Conservation (phyloP, 2,113 vertebrate species). For the Jacana jacana region DNA sequence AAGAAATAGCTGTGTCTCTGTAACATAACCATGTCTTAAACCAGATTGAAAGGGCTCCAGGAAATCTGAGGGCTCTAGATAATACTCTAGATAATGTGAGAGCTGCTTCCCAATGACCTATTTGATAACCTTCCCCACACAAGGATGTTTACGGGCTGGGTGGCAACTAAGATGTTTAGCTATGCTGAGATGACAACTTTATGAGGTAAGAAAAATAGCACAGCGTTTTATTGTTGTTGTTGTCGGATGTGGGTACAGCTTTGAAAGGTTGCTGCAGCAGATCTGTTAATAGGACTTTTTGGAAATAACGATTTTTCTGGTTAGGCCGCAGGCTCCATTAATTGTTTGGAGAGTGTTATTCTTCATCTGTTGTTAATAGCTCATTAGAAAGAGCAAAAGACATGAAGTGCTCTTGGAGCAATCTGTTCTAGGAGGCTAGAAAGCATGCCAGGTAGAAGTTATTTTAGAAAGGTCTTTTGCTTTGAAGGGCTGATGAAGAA, state of each 20-base stretch:
- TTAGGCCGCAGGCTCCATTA: neutral
- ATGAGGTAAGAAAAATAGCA: constrained; percentile 42
- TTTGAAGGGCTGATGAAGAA: neutral
- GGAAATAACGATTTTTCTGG: constrained; percentile 21
- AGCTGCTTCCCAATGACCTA: constrained; percentile 36
- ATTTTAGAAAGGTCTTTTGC: constrained; percentile 17
- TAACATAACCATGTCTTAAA: constrained; percentile 40
- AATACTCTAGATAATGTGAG: constrained; percentile 56
- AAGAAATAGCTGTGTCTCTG: constrained; percentile 38
- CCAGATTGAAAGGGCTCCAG: constrained; percentile 50
- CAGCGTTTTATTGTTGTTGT: constrained; percentile 18
- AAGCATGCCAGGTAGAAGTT: neutral
- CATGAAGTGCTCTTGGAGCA: neutral
- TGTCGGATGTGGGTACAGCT: neutral
- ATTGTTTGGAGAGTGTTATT: neutral
- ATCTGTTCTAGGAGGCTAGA: neutral
- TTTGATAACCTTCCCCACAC: constrained; percentile 44
- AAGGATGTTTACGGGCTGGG: constrained; percentile 36
- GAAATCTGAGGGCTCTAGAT: constrained; percentile 68
- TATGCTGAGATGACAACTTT: constrained; percentile 54
- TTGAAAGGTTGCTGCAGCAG: constrained; percentile 21
- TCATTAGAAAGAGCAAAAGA: neutral
- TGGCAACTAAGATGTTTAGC: constrained; percentile 29
- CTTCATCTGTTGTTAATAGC: constrained; percentile 12
- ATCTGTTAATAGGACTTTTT: constrained; percentile 8